Percentiles rank a stretch among this genome's conserved stretches.
Evolutionary conservation across 2,888 invertebrate genomes (phyloP).

Genomic region (Ametastegia equiseti): DNA sequence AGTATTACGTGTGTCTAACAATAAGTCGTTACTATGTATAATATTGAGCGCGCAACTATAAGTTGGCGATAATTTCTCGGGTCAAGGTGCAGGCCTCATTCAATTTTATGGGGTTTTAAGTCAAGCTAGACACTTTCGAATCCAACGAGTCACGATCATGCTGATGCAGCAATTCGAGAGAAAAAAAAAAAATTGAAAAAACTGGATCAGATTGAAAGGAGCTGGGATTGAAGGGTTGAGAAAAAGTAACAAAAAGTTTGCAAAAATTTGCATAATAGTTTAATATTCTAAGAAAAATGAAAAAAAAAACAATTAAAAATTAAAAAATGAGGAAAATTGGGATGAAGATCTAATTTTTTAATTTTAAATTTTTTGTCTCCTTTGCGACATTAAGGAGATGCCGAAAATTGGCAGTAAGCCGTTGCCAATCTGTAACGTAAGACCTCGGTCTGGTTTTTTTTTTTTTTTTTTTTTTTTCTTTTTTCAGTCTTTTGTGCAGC

Average conservation of each 20-base stretch:
- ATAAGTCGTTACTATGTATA: conserved; percentile 12
- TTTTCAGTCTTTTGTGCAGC: conserved; percentile 52
- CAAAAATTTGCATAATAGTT: neutral
- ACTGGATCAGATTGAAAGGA: no score
- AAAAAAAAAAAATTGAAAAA: neutral
- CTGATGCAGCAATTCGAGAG: no score
- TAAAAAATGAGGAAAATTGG: no score
- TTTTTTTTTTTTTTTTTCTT: no score
- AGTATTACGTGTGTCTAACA: neutral
- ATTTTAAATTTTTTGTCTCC: neutral
- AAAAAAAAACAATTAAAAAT: neutral
- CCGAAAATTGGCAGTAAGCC: neutral
- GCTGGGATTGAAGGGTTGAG: no score
- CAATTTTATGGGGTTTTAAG: neutral
- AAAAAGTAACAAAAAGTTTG: neutral
- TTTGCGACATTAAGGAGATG: neutral
- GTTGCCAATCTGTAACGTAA: conserved; percentile 52
- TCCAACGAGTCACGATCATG: neutral
- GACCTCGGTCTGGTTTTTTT: conserved; percentile 58
- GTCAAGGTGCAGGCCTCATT: conserved; percentile 7
- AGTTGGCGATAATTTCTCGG: conserved; percentile 31
- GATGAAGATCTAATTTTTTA: neutral
- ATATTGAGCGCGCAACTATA: conserved; percentile 4
- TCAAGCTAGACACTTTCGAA: conserved; percentile 21
- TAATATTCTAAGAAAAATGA: neutral